Evolutionary conservation across 2,888 invertebrate species (phyloP), one percentile per base, ranked within the genome.

Genomic region (Amblyjoppa fuscipennis): DNA sequence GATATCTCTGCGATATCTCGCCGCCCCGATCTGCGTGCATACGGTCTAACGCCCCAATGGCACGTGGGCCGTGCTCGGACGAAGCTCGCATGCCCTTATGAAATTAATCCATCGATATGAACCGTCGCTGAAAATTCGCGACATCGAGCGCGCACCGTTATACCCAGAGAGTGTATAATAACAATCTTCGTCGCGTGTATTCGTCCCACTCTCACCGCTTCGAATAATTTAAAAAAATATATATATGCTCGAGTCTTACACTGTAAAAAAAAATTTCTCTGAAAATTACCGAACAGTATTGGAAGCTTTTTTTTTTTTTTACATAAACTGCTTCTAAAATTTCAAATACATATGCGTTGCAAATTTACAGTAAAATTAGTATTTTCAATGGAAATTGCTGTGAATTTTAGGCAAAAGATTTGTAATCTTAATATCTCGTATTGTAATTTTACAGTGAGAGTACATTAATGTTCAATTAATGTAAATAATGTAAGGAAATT

Each of bases 91-190:
- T 49, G 45, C 45, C 45, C 16, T 49, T 16, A 49, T 2, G 45
- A 49, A 49, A 16, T 49, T 49, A 49, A 49, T 0, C 45, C 45
- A 49, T 49, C 45, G 45, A 49, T 49, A 49, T 34, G 16, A 31
- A 68, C 68, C 71, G 68, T 56, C 49, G 64, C 68, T 76, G 38
- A 77, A 83, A 81, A 69, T 76, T 83, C 25, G 69, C 51, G 25
- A 51, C 53, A 53, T 76, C 49, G 49, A 11, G 20, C 16, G 34
- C 31, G 56, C 41, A 28, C 49, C 71, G 56, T 49, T 45, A 16
- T 9, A 3, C n/a, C 56, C 59, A 38, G 7, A 70, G 85, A 78
- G 85, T 79, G 82, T 75, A 85, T 85, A 81, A 82, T 64, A 16
- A 64, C 81, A 81, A 85, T 81, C 64, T 56, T 56, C 56, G 49